Evolutionary conservation across 2,797 vertebrate species (phyloP).

Genomic region (Sus cebifrons): DNA sequence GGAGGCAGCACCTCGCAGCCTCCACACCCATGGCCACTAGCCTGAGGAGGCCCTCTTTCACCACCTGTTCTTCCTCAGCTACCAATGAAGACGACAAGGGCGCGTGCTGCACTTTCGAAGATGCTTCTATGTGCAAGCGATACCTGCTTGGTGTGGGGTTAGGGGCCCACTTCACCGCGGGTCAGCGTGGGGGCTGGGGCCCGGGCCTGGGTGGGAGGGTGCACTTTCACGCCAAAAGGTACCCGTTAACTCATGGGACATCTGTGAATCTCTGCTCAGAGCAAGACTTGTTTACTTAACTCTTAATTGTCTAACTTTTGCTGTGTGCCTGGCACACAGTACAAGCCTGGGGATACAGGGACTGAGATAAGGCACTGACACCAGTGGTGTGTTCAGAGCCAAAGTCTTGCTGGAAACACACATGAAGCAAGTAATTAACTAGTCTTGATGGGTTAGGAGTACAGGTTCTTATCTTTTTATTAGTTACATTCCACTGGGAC

Average conservation of each 20-base stretch:
- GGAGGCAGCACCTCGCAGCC: not conserved
- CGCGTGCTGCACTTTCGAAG: constrained; percentile 96
- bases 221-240: fast-evolving
- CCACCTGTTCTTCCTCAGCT: not conserved
- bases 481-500: not conserved
- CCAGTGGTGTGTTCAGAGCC: too few species aligned
- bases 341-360: not conserved
- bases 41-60: constrained; percentile 58
- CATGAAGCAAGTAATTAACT: not conserved
- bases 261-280: not conserved
- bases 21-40: constrained; percentile 80
- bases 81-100: constrained; percentile 94
- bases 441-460: not conserved
- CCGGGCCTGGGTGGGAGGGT: not conserved
- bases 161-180: not conserved
- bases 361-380: not conserved
- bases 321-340: not conserved
- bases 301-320: not conserved
- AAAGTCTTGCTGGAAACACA: not conserved
- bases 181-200: too few species aligned
- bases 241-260: not conserved
- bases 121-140: constrained; percentile 97
- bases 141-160: constrained; percentile 76
- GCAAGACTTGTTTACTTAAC: not conserved
- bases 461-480: not conserved